A percentile compares a stretch with the other conserved stretches of the same genome.
These are phyloP conservation scores for Charadrius vociferus DNA, from an alignment of 2,113 vertebrate species.

Conservation along the genomic window DNA sequence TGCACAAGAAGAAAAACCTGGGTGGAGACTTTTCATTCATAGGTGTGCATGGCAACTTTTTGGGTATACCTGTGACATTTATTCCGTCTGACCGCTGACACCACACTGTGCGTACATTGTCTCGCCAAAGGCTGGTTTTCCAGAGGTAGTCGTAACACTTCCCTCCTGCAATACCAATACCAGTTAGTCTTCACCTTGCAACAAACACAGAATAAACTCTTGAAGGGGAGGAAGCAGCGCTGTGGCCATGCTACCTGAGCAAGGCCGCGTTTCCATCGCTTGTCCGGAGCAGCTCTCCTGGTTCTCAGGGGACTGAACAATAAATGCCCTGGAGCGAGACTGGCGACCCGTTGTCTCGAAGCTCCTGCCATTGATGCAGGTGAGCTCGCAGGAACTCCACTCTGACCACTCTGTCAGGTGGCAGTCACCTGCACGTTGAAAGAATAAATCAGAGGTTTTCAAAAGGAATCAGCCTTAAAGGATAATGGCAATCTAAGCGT, in stretches of 20 bases:
- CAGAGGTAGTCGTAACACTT: slow-evolving; percentile 92
- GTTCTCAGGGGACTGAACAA: slow-evolving; percentile 86
- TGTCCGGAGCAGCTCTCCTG: slow-evolving; percentile 88
- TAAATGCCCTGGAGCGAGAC: slow-evolving; percentile 87
- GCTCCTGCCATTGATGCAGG: slow-evolving; percentile 90
- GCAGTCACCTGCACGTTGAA: slow-evolving; percentile 85
- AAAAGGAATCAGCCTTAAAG: neutral
- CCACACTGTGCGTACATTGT: slow-evolving; percentile 91
- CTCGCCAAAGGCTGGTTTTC: slow-evolving; percentile 88
- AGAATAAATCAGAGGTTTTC: neutral
- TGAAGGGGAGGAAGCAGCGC: fast-evolving
- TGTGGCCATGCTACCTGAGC: slow-evolving; percentile 81
- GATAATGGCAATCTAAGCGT: neutral
- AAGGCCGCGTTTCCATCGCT: slow-evolving; percentile 85
- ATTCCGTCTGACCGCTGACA: slow-evolving; percentile 95
- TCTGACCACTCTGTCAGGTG: slow-evolving; percentile 92
- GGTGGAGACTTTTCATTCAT: neutral
- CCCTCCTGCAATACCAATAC: slow-evolving; percentile 79
- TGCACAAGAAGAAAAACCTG: neutral
- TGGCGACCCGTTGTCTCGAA: slow-evolving; percentile 88
- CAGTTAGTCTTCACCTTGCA: neutral
- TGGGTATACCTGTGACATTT: slow-evolving; percentile 91
- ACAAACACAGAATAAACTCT: neutral
- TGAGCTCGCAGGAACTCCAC: slow-evolving; percentile 96
- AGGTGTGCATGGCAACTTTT: fast-evolving